A percentile compares a stretch with the other conserved stretches of the same genome.
Conservation (phyloP, 2,113 vertebrate genomes). For the Sminthopsis crassicaudata region DNA sequence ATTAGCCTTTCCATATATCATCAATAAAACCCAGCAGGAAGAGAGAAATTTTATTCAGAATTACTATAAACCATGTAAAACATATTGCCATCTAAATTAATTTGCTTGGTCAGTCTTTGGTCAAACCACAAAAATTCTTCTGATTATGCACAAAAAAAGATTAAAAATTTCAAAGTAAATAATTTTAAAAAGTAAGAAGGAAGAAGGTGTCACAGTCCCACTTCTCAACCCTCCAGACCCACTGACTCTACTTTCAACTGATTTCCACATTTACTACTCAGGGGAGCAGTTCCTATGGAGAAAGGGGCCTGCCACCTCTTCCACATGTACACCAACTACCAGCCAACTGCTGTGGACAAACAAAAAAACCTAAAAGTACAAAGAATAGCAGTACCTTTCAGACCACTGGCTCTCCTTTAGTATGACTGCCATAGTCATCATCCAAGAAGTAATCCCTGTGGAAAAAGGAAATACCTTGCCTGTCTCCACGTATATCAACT, state of each 20-base stretch:
- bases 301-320: background rate
- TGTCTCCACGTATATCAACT: background rate
- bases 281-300: background rate
- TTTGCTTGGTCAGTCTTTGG: background rate
- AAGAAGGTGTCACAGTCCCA: background rate
- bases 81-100: background rate
- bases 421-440: background rate
- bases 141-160: background rate
- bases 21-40: background rate
- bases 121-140: background rate
- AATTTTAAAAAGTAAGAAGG: background rate
- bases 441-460: background rate
- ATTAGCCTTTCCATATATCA: background rate
- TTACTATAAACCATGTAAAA: background rate
- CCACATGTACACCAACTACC: background rate
- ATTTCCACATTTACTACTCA: background rate
- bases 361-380: background rate
- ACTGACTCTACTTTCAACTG: background rate
- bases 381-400: background rate
- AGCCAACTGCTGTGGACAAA: background rate
- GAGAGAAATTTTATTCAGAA: background rate
- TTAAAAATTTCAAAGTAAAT: background rate
- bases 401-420: background rate
- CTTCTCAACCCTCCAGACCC: background rate
- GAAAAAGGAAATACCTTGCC: background rate